Evolutionary conservation across 2,888 invertebrate genomes (phyloP), one percentile per base, ranked within the genome.

Genomic region (Apamea monoglypha): DNA sequence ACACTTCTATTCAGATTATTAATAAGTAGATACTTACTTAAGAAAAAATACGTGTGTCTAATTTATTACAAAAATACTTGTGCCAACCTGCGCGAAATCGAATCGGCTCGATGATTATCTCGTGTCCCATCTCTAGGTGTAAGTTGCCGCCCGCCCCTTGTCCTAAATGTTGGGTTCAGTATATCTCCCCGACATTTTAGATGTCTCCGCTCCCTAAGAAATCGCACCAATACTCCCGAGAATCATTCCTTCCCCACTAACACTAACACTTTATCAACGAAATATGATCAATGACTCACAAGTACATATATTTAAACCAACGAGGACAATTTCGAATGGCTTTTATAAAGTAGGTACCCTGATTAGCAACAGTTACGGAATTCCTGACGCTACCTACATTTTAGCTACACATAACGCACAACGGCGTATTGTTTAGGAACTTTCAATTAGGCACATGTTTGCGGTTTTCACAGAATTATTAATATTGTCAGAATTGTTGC

Each of bases 111-210:
- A 63, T 59, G 63, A 69, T 77, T 64, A 82, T 73, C 69, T 78
- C 32, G 64, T 83, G 86, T 87, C 90, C 88, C 91, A 89, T 88
- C 91, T 84, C 91, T 90, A 90, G 73, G 56, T 74, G 78, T 84
- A 80, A 87, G 76, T 80, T 80, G 70, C 80, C 81, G 64, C 87
- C 89, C 90, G 77, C 88, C 89, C 91, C 87, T 88, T 89, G 79
- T 81, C 87, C 82, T 80, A 88, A 89, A 89, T 87, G 81, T 87
- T 85, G 77, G 84, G 80, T 78, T 80, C 80, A 80, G 76, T 86
- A 82, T 86, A 86, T 63, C 71, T 85, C 79, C 76, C 74, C 83
- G 72, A 85, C 78, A 78, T 82, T 84, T 88, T 72, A 83, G 82
- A 89, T 85, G 50, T 64, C 69, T 74, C n/a, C 59, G 44, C 56